Percentiles rank a stretch among this genome's conserved stretches.
Conservation (phyloP, 2,113 vertebrate genomes). For the Pholis gunnellus region DNA sequence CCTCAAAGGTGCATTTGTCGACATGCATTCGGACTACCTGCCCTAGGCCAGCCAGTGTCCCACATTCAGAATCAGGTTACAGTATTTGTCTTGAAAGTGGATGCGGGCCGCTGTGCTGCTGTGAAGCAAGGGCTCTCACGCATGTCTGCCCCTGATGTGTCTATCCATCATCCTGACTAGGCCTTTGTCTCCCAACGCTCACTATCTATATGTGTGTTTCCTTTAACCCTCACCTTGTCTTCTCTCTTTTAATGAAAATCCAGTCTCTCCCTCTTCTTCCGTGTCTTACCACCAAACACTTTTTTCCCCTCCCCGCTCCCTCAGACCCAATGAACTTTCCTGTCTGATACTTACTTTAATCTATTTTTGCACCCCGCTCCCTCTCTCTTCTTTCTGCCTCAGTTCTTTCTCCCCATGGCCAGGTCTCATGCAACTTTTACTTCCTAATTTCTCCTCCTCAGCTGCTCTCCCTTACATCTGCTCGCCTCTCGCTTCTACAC, state of each 20-base stretch:
- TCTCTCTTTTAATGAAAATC: slow-evolving; percentile 39
- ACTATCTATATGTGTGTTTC: slow-evolving; percentile 11
- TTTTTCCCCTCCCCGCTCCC: slow-evolving; percentile 23
- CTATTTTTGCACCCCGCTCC: slow-evolving; percentile 65
- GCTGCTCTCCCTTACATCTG: slow-evolving; percentile 67
- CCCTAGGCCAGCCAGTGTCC: slow-evolving; percentile 67
- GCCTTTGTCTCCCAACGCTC: slow-evolving; percentile 26
- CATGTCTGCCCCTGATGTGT: slow-evolving; percentile 60
- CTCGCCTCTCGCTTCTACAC: slow-evolving; percentile 39
- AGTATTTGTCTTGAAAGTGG: slow-evolving; percentile 61
- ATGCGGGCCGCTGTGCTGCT: slow-evolving; percentile 40
- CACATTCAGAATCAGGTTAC: slow-evolving; percentile 74
- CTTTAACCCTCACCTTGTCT: slow-evolving; percentile 41
- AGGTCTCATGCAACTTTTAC: slow-evolving; percentile 82
- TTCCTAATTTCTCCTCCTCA: slow-evolving; percentile 60
- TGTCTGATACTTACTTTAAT: slow-evolving; percentile 71
- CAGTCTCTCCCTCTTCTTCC: slow-evolving; percentile 10
- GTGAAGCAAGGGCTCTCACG: slow-evolving; percentile 38
- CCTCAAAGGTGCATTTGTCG: slow-evolving; percentile 58
- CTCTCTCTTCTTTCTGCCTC: slow-evolving; percentile 69
- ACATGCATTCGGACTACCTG: slow-evolving; percentile 53
- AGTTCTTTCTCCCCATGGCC: slow-evolving; percentile 72
- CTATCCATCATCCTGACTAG: slow-evolving; percentile 62
- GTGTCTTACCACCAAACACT: slow-evolving; percentile 17
- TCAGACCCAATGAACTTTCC: slow-evolving; percentile 60